Base-by-base conservation (phyloP, 2,888 invertebrate genomes). In the Eucriotettix oculatus region DNA sequence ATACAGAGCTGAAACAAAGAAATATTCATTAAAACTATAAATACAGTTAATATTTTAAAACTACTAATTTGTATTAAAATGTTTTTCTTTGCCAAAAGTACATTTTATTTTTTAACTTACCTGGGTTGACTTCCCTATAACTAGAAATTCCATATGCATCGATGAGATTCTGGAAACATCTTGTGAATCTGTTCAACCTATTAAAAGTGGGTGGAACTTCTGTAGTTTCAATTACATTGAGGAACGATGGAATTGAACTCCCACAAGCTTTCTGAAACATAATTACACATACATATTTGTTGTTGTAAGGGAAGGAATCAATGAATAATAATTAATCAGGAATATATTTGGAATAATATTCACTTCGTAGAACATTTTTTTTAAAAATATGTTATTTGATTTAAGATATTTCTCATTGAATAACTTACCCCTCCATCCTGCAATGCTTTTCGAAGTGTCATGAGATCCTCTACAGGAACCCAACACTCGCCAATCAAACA, bases 111-210 rank as follows among this genome's bases (percentile, higher is more conserved):
- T 29, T 16, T 40, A 56, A n/a, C 65, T 62, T 73, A 86, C 86
- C 85, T 67, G 93, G 93, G 76, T 94, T 97, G 63, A 88, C 87
- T 76, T 97, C 96, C 63, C 92, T 80, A 74, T 97, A 97, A 43
- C 86, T 85, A 59, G 94, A 90, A 41, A 95, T 84, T 61, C 95
- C 97, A 71, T 96, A 97, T 0, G 96, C 82, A 74, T 96, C 91
- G 66, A 97, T 92, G 66, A 97, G 82, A 70, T 83, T 84, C 75
- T 97, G 97, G 79, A 96, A 97, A 59, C 92, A 94, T 65, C 77
- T 78, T 0, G 96, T 97, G 75, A 96, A 96, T 69, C 87, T 88
- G 76, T 96, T 96, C 62, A 91, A 89, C 44, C 90, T 80, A 73
- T 92, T 90, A 75, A 86, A 96, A 0, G 97, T 96, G 1, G 96